phyloP scores from a whole-genome alignment of 2,888 invertebrate genomes.

The Lepidochitona cinerea region DNA sequence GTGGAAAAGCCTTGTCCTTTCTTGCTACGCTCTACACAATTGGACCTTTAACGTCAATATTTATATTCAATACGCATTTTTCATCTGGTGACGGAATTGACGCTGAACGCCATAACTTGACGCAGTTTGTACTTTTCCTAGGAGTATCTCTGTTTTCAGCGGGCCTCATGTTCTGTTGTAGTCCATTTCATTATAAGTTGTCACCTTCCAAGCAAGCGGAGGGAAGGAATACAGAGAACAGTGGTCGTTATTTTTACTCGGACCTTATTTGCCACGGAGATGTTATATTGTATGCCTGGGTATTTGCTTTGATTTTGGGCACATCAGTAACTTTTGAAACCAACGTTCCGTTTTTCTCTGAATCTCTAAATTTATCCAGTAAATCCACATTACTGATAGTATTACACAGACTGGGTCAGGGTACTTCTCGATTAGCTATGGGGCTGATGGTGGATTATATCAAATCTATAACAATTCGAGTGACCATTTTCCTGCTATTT shows the following conservation, averaged over 20 bases:
- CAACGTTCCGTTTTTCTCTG: not conserved
- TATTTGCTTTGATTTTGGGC: not conserved
- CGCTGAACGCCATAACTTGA: not conserved
- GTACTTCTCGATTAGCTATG: not conserved
- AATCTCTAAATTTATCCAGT: not conserved
- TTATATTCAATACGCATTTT: not conserved
- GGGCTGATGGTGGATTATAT: not conserved
- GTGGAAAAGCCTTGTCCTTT: not conserved
- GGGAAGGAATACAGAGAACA: not conserved
- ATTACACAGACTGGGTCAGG: not conserved
- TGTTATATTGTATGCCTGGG: not conserved
- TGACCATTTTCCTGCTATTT: not conserved
- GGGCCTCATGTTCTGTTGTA: not conserved
- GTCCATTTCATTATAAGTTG: not conserved
- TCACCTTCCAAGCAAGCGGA: not conserved
- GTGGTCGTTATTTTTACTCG: not conserved
- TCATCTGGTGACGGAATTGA: not conserved
- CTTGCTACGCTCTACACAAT: not conserved
- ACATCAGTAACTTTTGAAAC: not conserved
- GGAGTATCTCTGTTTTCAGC: not conserved
- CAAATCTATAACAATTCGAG: not conserved
- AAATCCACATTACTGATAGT: not conserved
- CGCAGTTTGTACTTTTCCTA: not conserved
- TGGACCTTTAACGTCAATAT: not conserved
- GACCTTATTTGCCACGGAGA: not conserved